Percentiles rank a stretch among this genome's conserved stretches.
phyloP scores from a whole-genome alignment of 2,797 vertebrate species.

The Gymnodraco acuticeps region DNA sequence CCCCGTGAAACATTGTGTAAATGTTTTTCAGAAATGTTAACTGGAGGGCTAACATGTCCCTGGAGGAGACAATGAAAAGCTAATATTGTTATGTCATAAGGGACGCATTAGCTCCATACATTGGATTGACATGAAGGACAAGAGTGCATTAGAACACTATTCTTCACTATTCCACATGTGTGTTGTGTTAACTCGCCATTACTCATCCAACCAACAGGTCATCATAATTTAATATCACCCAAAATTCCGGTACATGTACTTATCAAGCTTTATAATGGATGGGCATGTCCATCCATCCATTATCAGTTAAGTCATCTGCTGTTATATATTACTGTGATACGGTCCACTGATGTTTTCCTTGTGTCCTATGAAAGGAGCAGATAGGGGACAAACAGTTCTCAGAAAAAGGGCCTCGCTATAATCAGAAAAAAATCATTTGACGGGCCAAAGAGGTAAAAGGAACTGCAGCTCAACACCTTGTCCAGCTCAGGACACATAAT shows the following conservation, averaged over 20 bases:
- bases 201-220: constrained; percentile 39
- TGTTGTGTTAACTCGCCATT: constrained; percentile 36
- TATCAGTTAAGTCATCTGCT: neutral
- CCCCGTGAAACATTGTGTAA: constrained; percentile 59
- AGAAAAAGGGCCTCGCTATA: neutral
- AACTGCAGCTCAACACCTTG: constrained; percentile 19
- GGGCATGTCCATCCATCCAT: neutral
- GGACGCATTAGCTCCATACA: constrained; percentile 23
- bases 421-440: neutral
- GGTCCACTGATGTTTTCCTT: neutral
- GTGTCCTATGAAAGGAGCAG: neutral
- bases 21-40: constrained; percentile 63
- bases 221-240: constrained; percentile 10
- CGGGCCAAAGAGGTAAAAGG: neutral
- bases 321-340: neutral
- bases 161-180: constrained; percentile 17
- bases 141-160: constrained; percentile 28
- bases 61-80: constrained; percentile 20
- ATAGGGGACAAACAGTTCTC: neutral
- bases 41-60: constrained; percentile 52
- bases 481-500: constrained; percentile 26
- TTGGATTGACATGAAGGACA: constrained; percentile 42
- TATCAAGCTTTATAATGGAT: neutral
- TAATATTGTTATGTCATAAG: constrained; percentile 52
- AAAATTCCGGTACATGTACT: neutral